Evolutionary conservation across 2,113 vertebrate species (phyloP), one percentile per base, ranked within the genome.

Genomic region (Poecilia latipinna): DNA sequence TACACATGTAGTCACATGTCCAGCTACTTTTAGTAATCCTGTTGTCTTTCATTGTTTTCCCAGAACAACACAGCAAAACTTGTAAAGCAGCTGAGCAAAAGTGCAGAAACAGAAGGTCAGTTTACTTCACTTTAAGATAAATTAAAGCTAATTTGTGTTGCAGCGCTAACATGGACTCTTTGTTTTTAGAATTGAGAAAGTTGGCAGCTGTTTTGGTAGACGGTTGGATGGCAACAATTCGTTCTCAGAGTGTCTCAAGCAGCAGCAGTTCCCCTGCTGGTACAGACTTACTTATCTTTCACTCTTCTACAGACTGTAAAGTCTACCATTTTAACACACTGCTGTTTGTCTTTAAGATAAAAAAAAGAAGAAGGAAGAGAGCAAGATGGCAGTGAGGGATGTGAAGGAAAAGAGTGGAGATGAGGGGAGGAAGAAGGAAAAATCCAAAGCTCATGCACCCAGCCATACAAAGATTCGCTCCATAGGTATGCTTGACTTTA

Each of bases 61-160:
- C 87, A 98, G 97, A 99, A 99, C 89, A 99, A 98, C 92, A 98
- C 97, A 0, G 97, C 97, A 33, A 99, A 99, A 83, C 86, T 99
- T 90, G 97, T 99, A 82, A 98, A 99, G 84, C 97, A 98, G 57
- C 94, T 99, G 74, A 98, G 97, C 91, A 99, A 98, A 80, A 94
- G 93, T 0, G 97, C 95, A 0, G 97, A 98, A 0, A 96, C 97
- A 31, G 97, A 97, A 91, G 97, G 97, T 98, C 61, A 79, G 93
- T 74, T 33, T 4, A 22, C 0, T 31, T 33, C 67, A 12, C 44
- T 48, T 48, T 57, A n/a, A 57, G 51, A 29, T 15, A n/a, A 10
- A 57, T n/a, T 10, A n/a, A 57, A 22, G 24, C 15, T 0, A 1
- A 10, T 0, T 13, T 12, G 0, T 24, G 51, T 19, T 3, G 24